Percentiles rank a stretch among this genome's conserved stretches.
Evolutionary conservation across 2,797 vertebrate genomes (phyloP).

Genomic region (Paedocypris micromegethes): DNA sequence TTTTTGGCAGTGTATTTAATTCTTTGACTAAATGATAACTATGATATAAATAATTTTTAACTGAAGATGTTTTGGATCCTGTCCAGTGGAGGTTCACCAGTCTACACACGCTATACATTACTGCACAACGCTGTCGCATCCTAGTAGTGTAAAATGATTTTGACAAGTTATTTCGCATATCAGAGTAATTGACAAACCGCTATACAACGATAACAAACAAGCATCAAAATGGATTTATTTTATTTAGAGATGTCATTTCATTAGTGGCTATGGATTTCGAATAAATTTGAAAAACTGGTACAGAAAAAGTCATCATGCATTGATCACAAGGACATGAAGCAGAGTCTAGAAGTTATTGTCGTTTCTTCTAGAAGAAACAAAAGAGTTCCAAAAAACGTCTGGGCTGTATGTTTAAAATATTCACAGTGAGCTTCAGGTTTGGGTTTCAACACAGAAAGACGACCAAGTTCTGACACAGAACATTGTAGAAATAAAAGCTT

Average conservation of each 20-base stretch:
- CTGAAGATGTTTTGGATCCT: no score
- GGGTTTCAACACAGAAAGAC: constrained; percentile 42
- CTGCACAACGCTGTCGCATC: no score
- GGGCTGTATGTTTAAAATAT: constrained; percentile 51
- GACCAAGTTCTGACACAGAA: constrained; percentile 67
- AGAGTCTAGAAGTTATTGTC: constrained; percentile 53
- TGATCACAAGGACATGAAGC: constrained; percentile 59
- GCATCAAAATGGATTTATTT: constrained; percentile 20
- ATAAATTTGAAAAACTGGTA: constrained; percentile 57
- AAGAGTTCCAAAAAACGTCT: constrained; percentile 33
- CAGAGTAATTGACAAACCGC: no score
- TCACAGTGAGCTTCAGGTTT: constrained; percentile 62
- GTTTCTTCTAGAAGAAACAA: constrained; percentile 5
- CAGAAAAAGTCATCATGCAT: constrained; percentile 66
- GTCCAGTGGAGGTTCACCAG: no score
- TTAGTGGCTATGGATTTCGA: constrained; percentile 64
- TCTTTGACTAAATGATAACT: no score
- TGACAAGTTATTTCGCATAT: no score
- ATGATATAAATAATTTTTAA: no score
- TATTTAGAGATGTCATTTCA: constrained; percentile 63
- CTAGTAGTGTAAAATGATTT: no score
- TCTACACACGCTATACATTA: no score
- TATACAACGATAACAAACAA: not conserved
- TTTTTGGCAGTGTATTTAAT: no score
- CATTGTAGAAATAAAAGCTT: constrained; percentile 57